Evolutionary conservation across 2,113 vertebrate species (phyloP), one percentile per base, ranked within the genome.

Genomic region (Atrichornis clamosus): DNA sequence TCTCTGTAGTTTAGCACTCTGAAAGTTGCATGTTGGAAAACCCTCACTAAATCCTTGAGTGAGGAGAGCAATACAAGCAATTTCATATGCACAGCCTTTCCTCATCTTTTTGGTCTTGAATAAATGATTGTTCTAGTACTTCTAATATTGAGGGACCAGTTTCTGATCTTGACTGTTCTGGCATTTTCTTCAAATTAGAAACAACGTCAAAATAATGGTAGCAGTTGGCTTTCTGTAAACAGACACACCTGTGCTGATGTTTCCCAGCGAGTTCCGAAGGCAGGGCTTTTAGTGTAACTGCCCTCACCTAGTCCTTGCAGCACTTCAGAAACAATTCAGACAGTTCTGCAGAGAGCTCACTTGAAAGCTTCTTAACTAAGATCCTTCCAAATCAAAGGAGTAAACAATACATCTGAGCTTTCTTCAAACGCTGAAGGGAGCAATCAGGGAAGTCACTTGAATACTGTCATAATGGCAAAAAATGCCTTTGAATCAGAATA

Each of bases 161-260:
- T 96, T 91, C 32, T 79, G 78, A 52, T 90, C 67, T 67, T 49
- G 82, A 46, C 39, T 58, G 10, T 68, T 69, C 72, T 64, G 75
- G 63, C 20, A 44, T 94, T 86, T 93, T 94, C 72, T 73, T 87
- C 33, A 44, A 84, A 94, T 94, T 58, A 44, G 39, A 84, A 86
- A 91, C 75, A 67, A 59, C 88, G 92, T 32, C 41, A 67, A 86
- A 88, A 59, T 82, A 73, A 70, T 47, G 44, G 58, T 18, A 79
- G 70, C 47, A 85, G 47, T 24, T 65, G 59, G 5, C 39, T 87
- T 74, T 88, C 37, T 77, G 5, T 23, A 70, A 94, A 49, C n/a
- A 62, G 67, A 28, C 16, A 18, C 6, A 15, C 80, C 68, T 70
- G 75, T n/a, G 35, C 35, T 27, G 74, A n/a, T 69, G 42, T 67